A percentile compares a stretch with the other conserved stretches of the same genome.
These are phyloP conservation scores for Carettochelys insculpta DNA, from an alignment of 2,113 vertebrate genomes.

Conservation along the genomic window DNA sequence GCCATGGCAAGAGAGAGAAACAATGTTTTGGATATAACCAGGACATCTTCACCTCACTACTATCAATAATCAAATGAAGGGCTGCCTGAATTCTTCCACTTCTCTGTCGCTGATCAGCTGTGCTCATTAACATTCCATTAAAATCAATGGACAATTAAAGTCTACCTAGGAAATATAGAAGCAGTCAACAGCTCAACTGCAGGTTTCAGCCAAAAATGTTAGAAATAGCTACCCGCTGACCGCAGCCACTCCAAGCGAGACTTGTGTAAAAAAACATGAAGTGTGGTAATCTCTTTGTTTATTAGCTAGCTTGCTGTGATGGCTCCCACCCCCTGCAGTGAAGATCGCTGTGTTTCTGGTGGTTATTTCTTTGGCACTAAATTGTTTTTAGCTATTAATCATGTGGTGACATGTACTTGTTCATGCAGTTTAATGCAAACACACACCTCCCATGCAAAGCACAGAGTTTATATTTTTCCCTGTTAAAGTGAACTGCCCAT, in stretches of 20 bases:
- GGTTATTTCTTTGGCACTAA: constrained; percentile 40
- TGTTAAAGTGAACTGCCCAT: neutral
- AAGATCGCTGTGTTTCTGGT: constrained; percentile 56
- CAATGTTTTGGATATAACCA: neutral
- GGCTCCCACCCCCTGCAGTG: constrained; percentile 40
- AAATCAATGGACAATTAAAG: constrained; percentile 31
- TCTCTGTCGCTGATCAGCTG: constrained; percentile 6
- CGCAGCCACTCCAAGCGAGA: neutral
- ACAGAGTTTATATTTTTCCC: fast-evolving
- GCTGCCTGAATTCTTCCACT: neutral
- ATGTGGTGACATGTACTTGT: neutral
- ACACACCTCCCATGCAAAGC: neutral
- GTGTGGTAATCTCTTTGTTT: constrained; percentile 39
- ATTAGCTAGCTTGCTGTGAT: constrained; percentile 48
- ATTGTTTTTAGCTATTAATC: constrained; percentile 52
- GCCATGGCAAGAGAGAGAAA: neutral
- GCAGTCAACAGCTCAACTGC: constrained; percentile 32
- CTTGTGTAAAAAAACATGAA: constrained; percentile 29
- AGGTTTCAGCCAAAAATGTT: constrained; percentile 29
- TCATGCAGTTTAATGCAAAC: constrained; percentile 24
- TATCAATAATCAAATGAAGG: neutral
- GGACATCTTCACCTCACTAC: neutral
- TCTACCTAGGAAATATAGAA: neutral
- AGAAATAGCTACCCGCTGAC: constrained; percentile 54
- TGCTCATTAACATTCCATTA: constrained; percentile 39